These are phyloP conservation scores for Ypsolopha sequella DNA, from an alignment of 2,888 invertebrate genomes.

Conservation along the genomic window DNA sequence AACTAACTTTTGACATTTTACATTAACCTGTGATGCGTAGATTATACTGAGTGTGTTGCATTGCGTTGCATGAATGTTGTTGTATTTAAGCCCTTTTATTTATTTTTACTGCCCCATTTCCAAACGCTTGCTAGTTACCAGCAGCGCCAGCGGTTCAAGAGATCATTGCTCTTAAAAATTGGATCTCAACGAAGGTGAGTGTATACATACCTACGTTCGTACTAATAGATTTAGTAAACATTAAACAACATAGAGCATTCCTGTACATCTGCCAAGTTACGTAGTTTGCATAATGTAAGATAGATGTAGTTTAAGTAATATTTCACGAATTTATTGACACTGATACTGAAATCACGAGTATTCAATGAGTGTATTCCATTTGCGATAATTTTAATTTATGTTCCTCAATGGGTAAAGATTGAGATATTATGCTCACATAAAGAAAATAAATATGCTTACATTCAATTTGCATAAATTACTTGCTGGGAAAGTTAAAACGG, in stretches of 20 bases:
- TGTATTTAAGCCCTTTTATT: constrained; percentile 7
- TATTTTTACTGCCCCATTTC: constrained; percentile 1
- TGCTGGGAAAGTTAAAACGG: too few species aligned
- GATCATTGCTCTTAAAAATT: background rate
- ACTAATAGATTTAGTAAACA: too few species aligned
- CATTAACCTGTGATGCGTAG: background rate
- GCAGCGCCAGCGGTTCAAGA: background rate
- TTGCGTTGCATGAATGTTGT: constrained; percentile 41
- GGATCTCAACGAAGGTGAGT: background rate
- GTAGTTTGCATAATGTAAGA: background rate
- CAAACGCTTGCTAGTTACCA: constrained; percentile 1
- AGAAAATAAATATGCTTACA: too few species aligned
- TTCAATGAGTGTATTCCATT: background rate
- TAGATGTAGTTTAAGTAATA: background rate
- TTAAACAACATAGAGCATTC: background rate
- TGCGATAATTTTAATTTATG: background rate
- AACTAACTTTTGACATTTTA: constrained; percentile 14
- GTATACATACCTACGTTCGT: background rate
- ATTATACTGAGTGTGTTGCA: constrained; percentile 7
- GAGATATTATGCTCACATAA: too few species aligned
- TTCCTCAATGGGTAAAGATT: too few species aligned
- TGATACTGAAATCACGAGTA: background rate
- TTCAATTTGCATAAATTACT: too few species aligned
- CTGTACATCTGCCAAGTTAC: background rate
- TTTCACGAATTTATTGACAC: background rate